phyloP scores from a whole-genome alignment of 2,797 vertebrate genomes.

The Leuciscus waleckii region DNA sequence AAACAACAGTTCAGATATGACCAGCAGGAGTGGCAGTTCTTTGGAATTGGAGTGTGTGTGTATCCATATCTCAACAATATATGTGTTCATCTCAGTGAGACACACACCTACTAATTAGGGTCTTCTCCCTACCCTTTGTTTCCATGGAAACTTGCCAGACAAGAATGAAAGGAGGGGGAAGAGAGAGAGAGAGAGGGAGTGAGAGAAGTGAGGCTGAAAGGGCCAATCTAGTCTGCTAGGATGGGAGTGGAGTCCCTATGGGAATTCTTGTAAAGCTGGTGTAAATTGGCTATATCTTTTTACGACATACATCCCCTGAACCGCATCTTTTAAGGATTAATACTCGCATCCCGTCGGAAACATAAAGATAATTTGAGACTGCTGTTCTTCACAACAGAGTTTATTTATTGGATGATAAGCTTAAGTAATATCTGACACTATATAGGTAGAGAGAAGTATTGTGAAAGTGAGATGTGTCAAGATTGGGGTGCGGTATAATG shows the following conservation, averaged over 20 bases:
- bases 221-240: constrained; percentile 72
- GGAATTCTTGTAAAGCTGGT: constrained; percentile 68
- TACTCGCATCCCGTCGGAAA: constrained; percentile 42
- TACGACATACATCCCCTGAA: constrained; percentile 50
- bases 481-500: neutral
- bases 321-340: constrained; percentile 46
- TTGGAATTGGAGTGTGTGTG: constrained; percentile 5
- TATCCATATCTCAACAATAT: constrained; percentile 44
- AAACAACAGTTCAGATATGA: constrained; percentile 22
- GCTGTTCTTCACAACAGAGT: constrained; percentile 2
- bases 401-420: constrained; percentile 40
- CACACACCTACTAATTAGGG: constrained; percentile 70
- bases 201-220: constrained; percentile 60
- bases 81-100: constrained; percentile 65
- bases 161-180: constrained; percentile 63
- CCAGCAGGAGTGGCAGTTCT: neutral
- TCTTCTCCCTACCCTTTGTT: constrained; percentile 74
- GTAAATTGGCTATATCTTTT: constrained; percentile 60
- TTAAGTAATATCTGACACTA: constrained; percentile 28
- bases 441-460: neutral
- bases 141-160: constrained; percentile 84
- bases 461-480: neutral
- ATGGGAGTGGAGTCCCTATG: constrained; percentile 66
- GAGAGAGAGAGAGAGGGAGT: constrained; percentile 50
- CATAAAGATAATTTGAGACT: constrained; percentile 46